Evolutionary conservation across 2,113 vertebrate species (phyloP).

Genomic region (Philantomba maxwellii): DNA sequence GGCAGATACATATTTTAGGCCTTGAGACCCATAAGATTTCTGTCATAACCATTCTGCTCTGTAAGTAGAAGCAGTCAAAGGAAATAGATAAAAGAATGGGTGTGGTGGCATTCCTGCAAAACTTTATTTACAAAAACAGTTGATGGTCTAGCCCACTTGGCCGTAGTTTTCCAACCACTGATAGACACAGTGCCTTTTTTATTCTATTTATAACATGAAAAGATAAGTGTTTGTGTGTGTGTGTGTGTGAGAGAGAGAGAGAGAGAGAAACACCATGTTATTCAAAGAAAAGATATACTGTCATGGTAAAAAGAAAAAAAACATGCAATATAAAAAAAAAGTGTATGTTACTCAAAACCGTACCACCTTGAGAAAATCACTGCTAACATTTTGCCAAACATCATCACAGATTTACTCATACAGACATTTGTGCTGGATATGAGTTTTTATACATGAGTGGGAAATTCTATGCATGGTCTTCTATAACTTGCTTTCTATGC

Average conservation of each 20-base stretch:
- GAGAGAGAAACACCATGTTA: neutral
- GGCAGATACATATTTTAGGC: neutral
- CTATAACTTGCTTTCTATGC: neutral
- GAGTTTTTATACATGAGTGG: neutral
- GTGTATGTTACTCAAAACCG: neutral
- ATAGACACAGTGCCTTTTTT: neutral
- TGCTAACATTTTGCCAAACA: neutral
- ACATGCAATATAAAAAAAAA: neutral
- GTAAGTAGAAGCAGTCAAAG: neutral
- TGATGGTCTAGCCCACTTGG: neutral
- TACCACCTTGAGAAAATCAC: neutral
- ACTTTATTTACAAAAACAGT: slow-evolving; percentile 20
- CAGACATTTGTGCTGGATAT: neutral
- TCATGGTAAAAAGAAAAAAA: neutral
- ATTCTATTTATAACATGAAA: neutral
- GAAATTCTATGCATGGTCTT: neutral
- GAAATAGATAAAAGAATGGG: neutral
- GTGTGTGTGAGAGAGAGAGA: neutral
- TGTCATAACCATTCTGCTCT: neutral
- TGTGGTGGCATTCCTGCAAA: neutral
- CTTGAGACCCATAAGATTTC: neutral
- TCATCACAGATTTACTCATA: neutral
- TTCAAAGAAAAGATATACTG: neutral
- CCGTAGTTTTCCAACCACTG: neutral
- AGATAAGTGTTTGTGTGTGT: neutral